Percentiles rank a stretch among this genome's conserved stretches.
phyloP scores from a whole-genome alignment of 2,888 invertebrate species.

The Rhagium mordax region DNA sequence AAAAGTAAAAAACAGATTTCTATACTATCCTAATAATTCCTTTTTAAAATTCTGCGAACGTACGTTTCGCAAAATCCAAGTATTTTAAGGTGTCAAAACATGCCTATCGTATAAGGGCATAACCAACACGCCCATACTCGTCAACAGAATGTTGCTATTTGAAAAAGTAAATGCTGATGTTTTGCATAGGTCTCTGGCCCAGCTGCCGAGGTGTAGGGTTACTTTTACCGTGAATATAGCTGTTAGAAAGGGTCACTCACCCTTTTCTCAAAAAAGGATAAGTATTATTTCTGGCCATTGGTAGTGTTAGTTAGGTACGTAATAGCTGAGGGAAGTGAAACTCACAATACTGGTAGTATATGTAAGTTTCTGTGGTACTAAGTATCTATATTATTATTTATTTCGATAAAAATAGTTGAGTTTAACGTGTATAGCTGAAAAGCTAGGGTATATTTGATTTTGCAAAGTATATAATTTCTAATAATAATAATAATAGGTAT shows the following conservation, averaged over 20 bases:
- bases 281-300: not conserved
- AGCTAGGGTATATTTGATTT: no score
- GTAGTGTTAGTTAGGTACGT: not conserved
- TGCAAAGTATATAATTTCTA: no score
- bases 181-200: slow-evolving; percentile 45
- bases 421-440: no score
- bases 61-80: not conserved
- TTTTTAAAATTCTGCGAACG: not conserved
- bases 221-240: slow-evolving; percentile 56
- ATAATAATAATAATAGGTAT: no score
- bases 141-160: slow-evolving; percentile 41
- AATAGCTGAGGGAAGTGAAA: no score
- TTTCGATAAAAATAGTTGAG: no score
- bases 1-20: not conserved
- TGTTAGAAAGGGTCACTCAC: slow-evolving; percentile 54
- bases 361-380: no score
- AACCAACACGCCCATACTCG: slow-evolving; percentile 36
- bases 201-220: slow-evolving; percentile 60
- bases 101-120: slow-evolving; percentile 25
- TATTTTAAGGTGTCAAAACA: slow-evolving; percentile 31
- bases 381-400: no score
- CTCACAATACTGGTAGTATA: no score
- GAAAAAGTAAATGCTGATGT: slow-evolving; percentile 34
- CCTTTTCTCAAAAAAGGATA: slow-evolving; percentile 27
- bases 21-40: not conserved